Evolutionary conservation across 2,797 vertebrate species (phyloP).

Genomic region (Eidolon dupreanum): DNA sequence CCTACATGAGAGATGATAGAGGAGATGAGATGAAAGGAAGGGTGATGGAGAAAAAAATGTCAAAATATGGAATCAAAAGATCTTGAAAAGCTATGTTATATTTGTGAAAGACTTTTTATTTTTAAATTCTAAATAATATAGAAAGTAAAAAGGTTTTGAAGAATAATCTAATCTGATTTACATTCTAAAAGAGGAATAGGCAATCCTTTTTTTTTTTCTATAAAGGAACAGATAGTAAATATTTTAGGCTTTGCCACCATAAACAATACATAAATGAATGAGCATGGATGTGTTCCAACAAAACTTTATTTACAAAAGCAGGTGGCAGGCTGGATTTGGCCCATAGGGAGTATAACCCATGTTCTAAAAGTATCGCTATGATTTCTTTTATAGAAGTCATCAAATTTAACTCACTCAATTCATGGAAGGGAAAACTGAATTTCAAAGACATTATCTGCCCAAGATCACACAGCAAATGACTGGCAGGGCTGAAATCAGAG

Average conservation of each 20-base stretch:
- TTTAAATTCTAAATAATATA: conserved; percentile 7
- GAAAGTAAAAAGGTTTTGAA: background rate
- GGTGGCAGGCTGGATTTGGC: background rate
- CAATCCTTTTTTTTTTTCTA: background rate
- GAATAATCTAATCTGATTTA: background rate
- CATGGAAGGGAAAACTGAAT: background rate
- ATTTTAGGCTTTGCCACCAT: background rate
- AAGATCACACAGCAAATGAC: background rate
- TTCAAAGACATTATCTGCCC: background rate
- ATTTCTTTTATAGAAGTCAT: background rate
- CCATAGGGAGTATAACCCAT: background rate
- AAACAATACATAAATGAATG: background rate
- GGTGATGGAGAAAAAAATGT: background rate
- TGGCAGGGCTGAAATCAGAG: background rate
- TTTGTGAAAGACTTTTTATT: background rate
- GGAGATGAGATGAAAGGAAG: background rate
- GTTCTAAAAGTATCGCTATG: background rate
- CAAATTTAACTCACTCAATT: conserved; percentile 10
- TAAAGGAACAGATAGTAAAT: background rate
- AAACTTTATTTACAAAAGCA: conserved; percentile 42
- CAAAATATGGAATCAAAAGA: background rate
- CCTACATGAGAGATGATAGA: background rate
- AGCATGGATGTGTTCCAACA: background rate
- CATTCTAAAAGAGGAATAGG: background rate
- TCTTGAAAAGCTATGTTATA: background rate